phyloP scores from a whole-genome alignment of 2,888 invertebrate genomes.

The Sussaba pulchella region DNA sequence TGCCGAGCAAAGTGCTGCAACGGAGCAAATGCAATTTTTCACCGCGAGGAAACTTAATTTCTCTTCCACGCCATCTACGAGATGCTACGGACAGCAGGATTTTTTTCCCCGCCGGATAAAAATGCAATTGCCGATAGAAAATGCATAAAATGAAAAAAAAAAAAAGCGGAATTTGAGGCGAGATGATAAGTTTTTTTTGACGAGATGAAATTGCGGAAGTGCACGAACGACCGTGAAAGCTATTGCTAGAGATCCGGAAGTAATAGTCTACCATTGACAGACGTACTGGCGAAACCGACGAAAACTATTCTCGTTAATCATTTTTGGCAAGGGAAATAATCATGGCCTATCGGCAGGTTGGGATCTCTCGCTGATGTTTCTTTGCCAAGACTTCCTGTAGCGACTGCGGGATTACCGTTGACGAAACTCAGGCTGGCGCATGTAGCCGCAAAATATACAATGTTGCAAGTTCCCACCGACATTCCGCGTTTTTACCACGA shows the following conservation, averaged over 20 bases:
- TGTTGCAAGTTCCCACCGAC: no score
- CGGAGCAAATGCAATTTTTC: no score
- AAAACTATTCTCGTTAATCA: constrained; percentile 65
- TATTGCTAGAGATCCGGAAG: neutral
- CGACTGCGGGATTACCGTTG: constrained; percentile 62
- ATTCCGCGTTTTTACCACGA: no score
- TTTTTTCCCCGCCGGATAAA: no score
- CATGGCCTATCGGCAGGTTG: constrained; percentile 42
- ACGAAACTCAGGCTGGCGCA: constrained; percentile 17
- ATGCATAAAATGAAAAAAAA: neutral
- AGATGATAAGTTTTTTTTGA: neutral
- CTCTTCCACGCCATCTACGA: no score
- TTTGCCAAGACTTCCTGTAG: constrained; percentile 59
- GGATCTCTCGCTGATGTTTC: constrained; percentile 42
- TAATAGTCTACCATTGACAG: neutral
- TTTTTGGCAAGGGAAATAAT: constrained; percentile 56
- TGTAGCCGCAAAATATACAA: no score
- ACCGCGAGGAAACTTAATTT: no score
- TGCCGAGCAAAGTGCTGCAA: no score
- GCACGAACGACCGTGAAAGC: neutral
- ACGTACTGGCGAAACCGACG: neutral
- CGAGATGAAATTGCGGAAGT: constrained; percentile 2
- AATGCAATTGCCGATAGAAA: no score
- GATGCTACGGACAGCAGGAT: no score
- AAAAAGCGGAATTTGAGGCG: no score